A percentile compares a stretch with the other conserved stretches of the same genome.
These are phyloP conservation scores for Scomber scombrus DNA, from an alignment of 2,113 vertebrate genomes.

Conservation along the genomic window DNA sequence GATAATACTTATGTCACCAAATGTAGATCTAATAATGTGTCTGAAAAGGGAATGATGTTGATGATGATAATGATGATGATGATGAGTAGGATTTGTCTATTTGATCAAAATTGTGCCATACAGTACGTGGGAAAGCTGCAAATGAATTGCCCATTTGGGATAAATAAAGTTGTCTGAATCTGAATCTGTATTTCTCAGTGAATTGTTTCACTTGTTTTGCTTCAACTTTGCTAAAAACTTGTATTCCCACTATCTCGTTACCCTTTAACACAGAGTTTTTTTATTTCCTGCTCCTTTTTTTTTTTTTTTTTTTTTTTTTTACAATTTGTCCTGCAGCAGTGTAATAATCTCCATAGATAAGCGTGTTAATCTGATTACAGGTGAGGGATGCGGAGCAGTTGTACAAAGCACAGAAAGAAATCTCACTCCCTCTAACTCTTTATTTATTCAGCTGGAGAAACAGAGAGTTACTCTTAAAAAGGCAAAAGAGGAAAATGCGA, in stretches of 20 bases:
- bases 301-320: no score
- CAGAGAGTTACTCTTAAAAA: slow-evolving; percentile 21
- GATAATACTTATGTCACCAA: no score
- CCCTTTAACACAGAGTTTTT: background rate
- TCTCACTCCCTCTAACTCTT: background rate
- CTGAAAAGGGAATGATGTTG: no score
- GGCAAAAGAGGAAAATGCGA: slow-evolving; percentile 53
- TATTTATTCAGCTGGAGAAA: slow-evolving; percentile 43
- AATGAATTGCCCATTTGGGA: no score
- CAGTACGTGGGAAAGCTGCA: no score
- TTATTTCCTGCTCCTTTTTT: background rate
- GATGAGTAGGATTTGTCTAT: background rate
- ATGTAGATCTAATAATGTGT: no score
- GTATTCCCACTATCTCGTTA: background rate
- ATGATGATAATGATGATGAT: no score
- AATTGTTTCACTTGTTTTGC: background rate
- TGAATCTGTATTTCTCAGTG: no score
- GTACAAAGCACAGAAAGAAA: background rate
- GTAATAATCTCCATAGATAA: background rate
- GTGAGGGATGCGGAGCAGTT: slow-evolving; percentile 2
- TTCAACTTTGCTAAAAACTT: background rate
- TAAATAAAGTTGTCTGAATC: no score
- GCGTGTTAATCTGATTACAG: background rate
- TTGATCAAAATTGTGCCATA: background rate
- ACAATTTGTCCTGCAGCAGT: no score